phyloP scores from a whole-genome alignment of 2,888 invertebrate genomes.

The Lithodes maja region DNA sequence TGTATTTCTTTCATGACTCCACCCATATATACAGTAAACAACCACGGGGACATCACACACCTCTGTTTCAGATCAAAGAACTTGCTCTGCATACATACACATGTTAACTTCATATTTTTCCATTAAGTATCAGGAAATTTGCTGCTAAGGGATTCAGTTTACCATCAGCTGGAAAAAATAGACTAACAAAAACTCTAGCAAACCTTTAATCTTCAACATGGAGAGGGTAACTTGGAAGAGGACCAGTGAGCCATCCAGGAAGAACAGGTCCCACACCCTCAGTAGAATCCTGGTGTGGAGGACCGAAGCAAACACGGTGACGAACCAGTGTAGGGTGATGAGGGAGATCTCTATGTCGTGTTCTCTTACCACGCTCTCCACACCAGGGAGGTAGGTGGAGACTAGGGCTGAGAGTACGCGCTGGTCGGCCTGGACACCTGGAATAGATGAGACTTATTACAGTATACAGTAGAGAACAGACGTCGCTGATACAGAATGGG shows the following conservation, averaged over 20 bases:
- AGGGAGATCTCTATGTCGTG: constrained; percentile 90
- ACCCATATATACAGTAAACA: too few relatives aligned
- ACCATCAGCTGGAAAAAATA: too few relatives aligned
- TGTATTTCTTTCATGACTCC: too few relatives aligned
- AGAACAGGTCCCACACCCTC: constrained; percentile 97
- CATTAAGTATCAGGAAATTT: too few relatives aligned
- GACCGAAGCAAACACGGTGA: constrained; percentile 96
- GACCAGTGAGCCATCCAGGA: constrained; percentile 95
- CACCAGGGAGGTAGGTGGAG: constrained; percentile 90
- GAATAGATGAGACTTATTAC: too few relatives aligned
- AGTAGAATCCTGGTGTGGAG: constrained; percentile 95
- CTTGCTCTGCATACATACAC: neutral
- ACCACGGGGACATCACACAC: too few relatives aligned
- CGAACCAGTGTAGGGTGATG: constrained; percentile 97
- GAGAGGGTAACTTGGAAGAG: constrained; percentile 95
- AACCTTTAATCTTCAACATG: constrained; percentile 88
- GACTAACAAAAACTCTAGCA: constrained; percentile 18
- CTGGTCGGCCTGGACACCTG: constrained; percentile 95
- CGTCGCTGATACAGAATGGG: too few relatives aligned
- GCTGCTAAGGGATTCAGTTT: too few relatives aligned
- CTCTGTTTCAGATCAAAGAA: too few relatives aligned
- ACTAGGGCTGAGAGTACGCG: constrained; percentile 94
- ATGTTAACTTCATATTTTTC: neutral
- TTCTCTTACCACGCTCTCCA: constrained; percentile 91
- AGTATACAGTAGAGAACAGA: too few relatives aligned